Conservation (phyloP, 1,140 invertebrate genomes). For the Zaprionus vittiger region DNA sequence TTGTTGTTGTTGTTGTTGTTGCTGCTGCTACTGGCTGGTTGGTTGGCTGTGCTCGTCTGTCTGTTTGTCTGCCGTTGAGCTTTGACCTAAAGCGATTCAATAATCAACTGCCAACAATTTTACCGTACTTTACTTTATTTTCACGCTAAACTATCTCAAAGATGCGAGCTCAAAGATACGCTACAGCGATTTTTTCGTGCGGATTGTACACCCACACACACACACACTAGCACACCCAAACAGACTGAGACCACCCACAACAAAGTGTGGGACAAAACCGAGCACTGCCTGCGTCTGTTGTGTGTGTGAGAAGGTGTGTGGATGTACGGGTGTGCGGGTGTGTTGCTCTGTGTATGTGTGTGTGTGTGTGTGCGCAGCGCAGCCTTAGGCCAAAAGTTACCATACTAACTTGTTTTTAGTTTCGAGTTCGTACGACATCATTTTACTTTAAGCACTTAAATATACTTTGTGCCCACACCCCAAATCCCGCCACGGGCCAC, state of each 20-base stretch:
- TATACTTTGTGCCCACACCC: constrained; percentile 78
- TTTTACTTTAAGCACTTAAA: constrained; percentile 84
- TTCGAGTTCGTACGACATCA: constrained; percentile 84
- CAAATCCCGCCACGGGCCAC: constrained; percentile 33
- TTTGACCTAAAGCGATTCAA: constrained; percentile 83
- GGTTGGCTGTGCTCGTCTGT: constrained; percentile 28
- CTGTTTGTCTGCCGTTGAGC: constrained; percentile 67
- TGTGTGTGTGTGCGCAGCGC: constrained; percentile 35
- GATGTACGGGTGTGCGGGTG: constrained; percentile 31
- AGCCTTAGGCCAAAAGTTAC: constrained; percentile 81
- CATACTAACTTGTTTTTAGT: constrained; percentile 83
- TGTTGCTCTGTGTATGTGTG: constrained; percentile 14
- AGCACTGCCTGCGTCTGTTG: constrained; percentile 1
- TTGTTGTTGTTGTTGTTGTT: constrained; percentile 45
- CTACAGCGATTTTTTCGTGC: constrained; percentile 81
- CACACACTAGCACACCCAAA: constrained; percentile 8
- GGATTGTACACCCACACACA: constrained; percentile 55
- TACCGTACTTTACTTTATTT: constrained; percentile 83
- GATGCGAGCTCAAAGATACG: constrained; percentile 81
- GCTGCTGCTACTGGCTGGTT: constrained; percentile 16
- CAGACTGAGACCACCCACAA: background rate
- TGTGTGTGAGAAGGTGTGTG: background rate
- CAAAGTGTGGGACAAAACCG: background rate
- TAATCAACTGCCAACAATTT: constrained; percentile 83
- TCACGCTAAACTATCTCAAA: constrained; percentile 83